These are phyloP conservation scores for Ivindomyrus marchei DNA, from an alignment of 2,113 vertebrate genomes.

Conservation along the genomic window DNA sequence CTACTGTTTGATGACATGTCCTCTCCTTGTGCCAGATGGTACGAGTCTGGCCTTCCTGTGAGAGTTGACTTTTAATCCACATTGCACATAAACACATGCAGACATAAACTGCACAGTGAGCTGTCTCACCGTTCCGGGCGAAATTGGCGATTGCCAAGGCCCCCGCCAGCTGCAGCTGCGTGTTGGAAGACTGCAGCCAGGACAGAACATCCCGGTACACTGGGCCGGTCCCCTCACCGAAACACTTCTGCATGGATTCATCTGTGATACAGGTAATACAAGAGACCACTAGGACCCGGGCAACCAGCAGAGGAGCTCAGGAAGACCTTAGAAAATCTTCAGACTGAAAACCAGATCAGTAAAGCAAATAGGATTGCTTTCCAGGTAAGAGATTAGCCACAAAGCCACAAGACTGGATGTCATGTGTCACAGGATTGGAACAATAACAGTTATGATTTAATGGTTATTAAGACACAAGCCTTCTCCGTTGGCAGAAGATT, in stretches of 20 bases:
- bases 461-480: neutral
- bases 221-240: constrained; percentile 51
- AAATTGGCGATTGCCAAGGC: constrained; percentile 59
- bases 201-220: constrained; percentile 57
- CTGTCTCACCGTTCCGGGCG: constrained; percentile 49
- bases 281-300: neutral
- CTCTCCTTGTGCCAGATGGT: neutral
- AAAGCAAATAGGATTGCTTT: neutral
- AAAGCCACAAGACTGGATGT: neutral
- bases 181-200: constrained; percentile 58
- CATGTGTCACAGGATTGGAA: neutral
- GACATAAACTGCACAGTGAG: neutral
- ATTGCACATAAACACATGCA: neutral
- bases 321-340: neutral
- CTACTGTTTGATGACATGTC: neutral
- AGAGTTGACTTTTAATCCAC: neutral
- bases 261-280: constrained; percentile 39
- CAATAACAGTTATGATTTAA: neutral
- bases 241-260: constrained; percentile 63
- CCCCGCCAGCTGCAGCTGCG: constrained; percentile 57
- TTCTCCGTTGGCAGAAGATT: neutral
- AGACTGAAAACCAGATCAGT: neutral
- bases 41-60: neutral
- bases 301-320: neutral
- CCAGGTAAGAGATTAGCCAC: neutral